Percentiles rank a stretch among this genome's conserved stretches.
These are phyloP conservation scores for Cynocephalus volans DNA, from an alignment of 2,113 vertebrate genomes.

Conservation along the genomic window DNA sequence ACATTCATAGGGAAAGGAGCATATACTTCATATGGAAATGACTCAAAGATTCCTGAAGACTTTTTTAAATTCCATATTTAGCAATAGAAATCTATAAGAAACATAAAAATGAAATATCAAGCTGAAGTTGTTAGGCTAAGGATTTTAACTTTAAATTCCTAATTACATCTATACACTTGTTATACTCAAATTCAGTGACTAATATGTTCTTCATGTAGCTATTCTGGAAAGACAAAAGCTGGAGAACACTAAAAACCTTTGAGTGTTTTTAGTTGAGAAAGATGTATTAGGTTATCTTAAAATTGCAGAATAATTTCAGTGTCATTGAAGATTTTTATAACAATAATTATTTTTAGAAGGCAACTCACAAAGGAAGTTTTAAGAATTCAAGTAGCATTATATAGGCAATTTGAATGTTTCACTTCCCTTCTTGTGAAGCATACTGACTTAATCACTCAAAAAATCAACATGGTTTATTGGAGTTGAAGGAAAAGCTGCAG, in stretches of 20 bases:
- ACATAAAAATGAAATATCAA: neutral
- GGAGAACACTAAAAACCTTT: constrained; percentile 8
- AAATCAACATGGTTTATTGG: neutral
- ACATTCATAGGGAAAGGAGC: constrained; percentile 60
- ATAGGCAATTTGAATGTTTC: neutral
- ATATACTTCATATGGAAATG: neutral
- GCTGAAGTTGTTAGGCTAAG: neutral
- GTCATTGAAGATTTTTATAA: neutral
- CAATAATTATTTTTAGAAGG: constrained; percentile 19
- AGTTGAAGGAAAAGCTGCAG: neutral
- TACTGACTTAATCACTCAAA: neutral
- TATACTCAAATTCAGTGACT: neutral
- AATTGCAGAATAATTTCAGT: neutral
- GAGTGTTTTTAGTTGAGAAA: neutral
- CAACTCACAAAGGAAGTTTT: neutral
- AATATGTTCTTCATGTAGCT: neutral
- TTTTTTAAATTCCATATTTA: neutral
- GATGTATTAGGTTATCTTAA: neutral
- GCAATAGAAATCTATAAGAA: neutral
- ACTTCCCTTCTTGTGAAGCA: neutral
- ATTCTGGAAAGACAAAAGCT: neutral
- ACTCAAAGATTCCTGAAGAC: neutral
- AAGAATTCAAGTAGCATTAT: neutral
- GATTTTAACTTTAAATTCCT: neutral
- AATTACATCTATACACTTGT: neutral